phyloP scores from a whole-genome alignment of 2,797 vertebrate species.

The Chiloscyllium punctatum region DNA sequence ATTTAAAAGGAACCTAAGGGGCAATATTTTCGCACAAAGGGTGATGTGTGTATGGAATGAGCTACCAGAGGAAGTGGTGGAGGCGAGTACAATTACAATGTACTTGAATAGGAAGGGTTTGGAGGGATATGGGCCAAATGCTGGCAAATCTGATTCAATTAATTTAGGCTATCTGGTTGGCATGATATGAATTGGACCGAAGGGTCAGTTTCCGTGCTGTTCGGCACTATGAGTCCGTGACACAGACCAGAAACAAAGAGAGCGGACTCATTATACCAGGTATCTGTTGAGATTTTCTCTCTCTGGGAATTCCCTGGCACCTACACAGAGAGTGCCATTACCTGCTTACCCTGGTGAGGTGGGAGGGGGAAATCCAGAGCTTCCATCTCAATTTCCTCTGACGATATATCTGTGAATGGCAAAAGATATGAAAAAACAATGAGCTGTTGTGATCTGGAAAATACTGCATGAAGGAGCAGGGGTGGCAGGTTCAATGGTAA shows the following conservation, averaged over 20 bases:
- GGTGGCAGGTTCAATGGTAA: background rate
- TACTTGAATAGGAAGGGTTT: too few species aligned
- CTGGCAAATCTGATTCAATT: too few species aligned
- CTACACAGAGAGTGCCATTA: background rate
- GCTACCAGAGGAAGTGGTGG: too few species aligned
- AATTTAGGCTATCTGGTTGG: too few species aligned
- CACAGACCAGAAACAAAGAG: background rate
- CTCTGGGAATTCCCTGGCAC: background rate
- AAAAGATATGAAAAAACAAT: background rate
- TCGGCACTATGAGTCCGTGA: too few species aligned
- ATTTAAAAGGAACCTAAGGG: too few species aligned
- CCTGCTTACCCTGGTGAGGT: background rate
- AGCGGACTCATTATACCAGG: background rate
- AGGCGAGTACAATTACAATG: too few species aligned
- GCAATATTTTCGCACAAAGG: too few species aligned
- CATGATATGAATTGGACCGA: too few species aligned
- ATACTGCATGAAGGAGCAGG: background rate
- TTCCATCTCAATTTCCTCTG: background rate
- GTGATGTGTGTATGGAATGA: too few species aligned
- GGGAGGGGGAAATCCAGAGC: background rate
- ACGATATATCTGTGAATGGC: background rate
- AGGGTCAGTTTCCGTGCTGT: too few species aligned
- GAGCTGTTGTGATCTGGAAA: background rate
- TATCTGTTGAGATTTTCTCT: background rate
- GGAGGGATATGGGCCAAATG: too few species aligned